Percentiles rank a stretch among this genome's conserved stretches.
Conservation (phyloP, 2,113 vertebrate species). For the Morone chrysops region DNA sequence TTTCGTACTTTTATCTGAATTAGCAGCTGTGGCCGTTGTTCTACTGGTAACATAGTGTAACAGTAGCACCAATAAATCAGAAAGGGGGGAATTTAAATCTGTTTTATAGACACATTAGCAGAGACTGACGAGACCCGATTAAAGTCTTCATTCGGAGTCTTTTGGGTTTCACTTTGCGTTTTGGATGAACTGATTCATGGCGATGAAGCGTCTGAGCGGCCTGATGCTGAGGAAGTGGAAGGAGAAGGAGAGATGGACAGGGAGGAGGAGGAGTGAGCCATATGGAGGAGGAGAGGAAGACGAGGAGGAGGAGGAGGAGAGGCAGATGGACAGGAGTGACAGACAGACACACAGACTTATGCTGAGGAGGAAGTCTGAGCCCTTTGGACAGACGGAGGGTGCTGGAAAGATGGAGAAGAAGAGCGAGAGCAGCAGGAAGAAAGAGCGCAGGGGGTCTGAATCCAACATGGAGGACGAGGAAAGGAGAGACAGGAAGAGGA, state of each 20-base stretch:
- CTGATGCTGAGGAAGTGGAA: conserved; percentile 61
- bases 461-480: conserved; percentile 25
- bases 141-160: too few relatives aligned
- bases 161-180: too few relatives aligned
- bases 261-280: conserved; percentile 61
- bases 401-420: conserved; percentile 1
- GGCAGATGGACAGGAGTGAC: conserved; percentile 10
- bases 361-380: conserved; percentile 66
- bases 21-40: too few relatives aligned
- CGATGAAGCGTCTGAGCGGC: conserved; percentile 65
- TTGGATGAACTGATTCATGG: neutral
- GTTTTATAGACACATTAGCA: too few relatives aligned
- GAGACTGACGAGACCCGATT: too few relatives aligned
- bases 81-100: too few relatives aligned
- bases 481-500: conserved; percentile 13
- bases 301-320: conserved; percentile 35
- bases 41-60: too few relatives aligned
- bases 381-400: conserved; percentile 21
- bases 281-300: conserved; percentile 26
- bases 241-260: conserved; percentile 60
- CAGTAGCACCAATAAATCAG: too few relatives aligned
- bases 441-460: conserved; percentile 33
- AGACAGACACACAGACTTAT: conserved; percentile 5
- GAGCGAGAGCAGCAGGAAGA: neutral
- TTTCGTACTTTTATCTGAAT: too few relatives aligned